A percentile compares a stretch with the other conserved stretches of the same genome.
phyloP scores from a whole-genome alignment of 2,888 invertebrate genomes.

The Idaea straminata region DNA sequence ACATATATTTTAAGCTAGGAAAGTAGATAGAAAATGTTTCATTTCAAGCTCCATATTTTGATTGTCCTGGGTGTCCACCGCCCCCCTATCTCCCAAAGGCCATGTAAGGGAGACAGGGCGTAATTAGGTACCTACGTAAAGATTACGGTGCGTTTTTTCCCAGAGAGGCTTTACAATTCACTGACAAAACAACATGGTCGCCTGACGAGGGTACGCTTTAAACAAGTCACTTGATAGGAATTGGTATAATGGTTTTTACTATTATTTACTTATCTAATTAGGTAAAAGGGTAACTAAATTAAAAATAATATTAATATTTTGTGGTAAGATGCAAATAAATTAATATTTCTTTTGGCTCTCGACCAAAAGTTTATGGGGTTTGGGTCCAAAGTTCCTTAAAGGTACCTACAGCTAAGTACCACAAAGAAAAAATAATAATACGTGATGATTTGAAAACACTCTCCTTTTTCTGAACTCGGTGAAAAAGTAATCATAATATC shows the following conservation, averaged over 20 bases:
- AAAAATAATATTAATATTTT: too few relatives aligned
- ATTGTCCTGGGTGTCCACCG: background rate
- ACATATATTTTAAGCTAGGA: background rate
- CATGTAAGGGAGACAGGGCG: constrained; percentile 8
- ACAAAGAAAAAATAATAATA: too few relatives aligned
- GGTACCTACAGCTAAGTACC: too few relatives aligned
- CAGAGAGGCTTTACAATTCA: constrained; percentile 27
- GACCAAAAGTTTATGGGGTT: too few relatives aligned
- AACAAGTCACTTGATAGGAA: background rate
- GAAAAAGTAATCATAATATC: too few relatives aligned
- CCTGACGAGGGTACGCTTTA: constrained; percentile 20
- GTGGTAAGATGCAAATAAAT: too few relatives aligned
- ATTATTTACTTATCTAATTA: background rate
- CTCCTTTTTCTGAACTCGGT: too few relatives aligned
- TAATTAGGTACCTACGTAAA: constrained; percentile 27
- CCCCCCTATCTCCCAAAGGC: background rate
- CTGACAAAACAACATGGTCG: constrained; percentile 27
- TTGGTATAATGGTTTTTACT: constrained; percentile 12
- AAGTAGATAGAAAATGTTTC: background rate
- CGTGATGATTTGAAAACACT: too few relatives aligned
- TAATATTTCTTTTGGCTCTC: too few relatives aligned
- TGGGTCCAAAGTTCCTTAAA: too few relatives aligned
- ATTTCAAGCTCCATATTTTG: background rate
- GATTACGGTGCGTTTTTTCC: constrained; percentile 29
- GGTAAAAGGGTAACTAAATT: background rate